Evolutionary conservation across 1,140 invertebrate species (phyloP), one percentile per base, ranked within the genome.

Genomic region (Onthophagus taurus): DNA sequence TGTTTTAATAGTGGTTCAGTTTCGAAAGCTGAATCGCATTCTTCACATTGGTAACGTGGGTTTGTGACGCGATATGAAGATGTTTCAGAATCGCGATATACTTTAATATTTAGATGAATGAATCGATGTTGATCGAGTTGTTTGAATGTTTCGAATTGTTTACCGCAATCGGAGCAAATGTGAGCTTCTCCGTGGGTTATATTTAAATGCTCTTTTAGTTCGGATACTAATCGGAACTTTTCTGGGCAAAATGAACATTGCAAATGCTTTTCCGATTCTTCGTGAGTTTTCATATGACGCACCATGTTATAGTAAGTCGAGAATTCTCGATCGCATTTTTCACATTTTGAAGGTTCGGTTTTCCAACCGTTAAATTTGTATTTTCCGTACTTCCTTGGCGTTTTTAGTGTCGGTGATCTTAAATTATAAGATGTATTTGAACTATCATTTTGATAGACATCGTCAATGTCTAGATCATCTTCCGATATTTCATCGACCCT

Each of bases 111-210:
- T 16, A 79, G 63, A 60, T 82, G 78, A 2, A 75, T 67, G 50
- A 74, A 77, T 31, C 76, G 74, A 51, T 82, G 80, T 47, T 80
- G 75, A 0, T 70, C 68, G 4, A 80, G 60, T 42, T 80, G 74
- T 1, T 62, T 63, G 13, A 71, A 70, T 9, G 76, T 69, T 18
- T 69, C 56, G 53, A 80, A 81, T 30, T 70, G 69, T 50, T 75
- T 71, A 7, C 74, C 71, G 46, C 79, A 82, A 7, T 80, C 71
- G 8, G 72, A 67, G 34, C 79, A 82, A 35, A 68, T 23, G 20
- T 29, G 17, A 2, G 33, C 43, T 14, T 8, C 7, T 2, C 35
- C 35, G n/a, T 47, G 45, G 1, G 29, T 31, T 0, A 19, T 5
- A 16, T 68, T 69, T 39, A 69, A 67, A 42, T 71, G 69, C 19